Conservation (phyloP, 2,888 invertebrate genomes). For the Archips xylosteana region DNA sequence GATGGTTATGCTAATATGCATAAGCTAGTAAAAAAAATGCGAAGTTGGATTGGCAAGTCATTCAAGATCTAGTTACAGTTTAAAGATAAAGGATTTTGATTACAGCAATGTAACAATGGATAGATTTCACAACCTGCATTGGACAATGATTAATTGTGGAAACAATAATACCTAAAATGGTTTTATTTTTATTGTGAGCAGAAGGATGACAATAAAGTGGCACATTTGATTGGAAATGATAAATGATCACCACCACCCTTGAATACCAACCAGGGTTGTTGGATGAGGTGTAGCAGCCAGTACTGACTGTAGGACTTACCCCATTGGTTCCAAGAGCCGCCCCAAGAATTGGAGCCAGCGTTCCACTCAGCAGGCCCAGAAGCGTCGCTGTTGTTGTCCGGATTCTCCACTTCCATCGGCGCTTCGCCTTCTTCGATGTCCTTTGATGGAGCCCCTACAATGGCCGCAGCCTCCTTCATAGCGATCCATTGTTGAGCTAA, state of each 20-base stretch:
- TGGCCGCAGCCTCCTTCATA: conserved; percentile 92
- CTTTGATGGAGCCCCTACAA: conserved; percentile 86
- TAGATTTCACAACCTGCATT: not conserved
- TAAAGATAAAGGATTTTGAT: not conserved
- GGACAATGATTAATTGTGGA: not conserved
- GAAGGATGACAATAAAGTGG: no score
- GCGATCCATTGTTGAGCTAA: conserved; percentile 99
- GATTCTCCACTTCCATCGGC: conserved; percentile 94
- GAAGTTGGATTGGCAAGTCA: not conserved
- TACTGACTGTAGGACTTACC: conserved; percentile 55
- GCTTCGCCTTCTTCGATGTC: conserved; percentile 92
- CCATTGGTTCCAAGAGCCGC: conserved; percentile 78
- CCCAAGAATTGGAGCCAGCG: conserved; percentile 71
- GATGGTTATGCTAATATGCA: no score
- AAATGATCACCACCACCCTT: no score
- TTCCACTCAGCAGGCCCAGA: conserved; percentile 70
- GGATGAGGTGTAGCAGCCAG: not conserved
- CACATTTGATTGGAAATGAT: no score
- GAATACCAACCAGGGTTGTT: no score
- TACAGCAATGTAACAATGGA: not conserved
- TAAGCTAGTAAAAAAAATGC: no score
- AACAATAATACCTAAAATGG: no score
- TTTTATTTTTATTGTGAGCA: no score
- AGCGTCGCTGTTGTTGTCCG: conserved; percentile 83
- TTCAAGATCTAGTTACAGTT: not conserved